These are phyloP conservation scores for Crossocerus cetratus DNA, from an alignment of 2,888 invertebrate species.

Conservation along the genomic window DNA sequence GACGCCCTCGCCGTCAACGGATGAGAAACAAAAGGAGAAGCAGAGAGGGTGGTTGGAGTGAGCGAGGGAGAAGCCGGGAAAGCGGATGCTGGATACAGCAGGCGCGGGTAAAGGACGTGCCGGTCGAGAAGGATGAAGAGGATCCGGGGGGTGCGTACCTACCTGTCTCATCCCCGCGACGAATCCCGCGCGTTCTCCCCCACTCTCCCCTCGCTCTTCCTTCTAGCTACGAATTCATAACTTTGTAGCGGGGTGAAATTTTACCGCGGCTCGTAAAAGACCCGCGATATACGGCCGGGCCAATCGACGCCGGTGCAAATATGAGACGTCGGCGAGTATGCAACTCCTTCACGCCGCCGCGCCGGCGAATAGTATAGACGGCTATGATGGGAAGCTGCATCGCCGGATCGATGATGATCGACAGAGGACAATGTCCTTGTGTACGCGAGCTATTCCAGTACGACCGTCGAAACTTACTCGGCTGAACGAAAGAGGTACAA, in stretches of 20 bases:
- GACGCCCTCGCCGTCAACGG: constrained; percentile 23
- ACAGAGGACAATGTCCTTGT: too few relatives aligned
- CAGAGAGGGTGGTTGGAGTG: neutral
- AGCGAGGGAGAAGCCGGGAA: neutral
- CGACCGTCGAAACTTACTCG: too few relatives aligned
- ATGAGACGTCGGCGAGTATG: constrained; percentile 28
- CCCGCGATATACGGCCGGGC: constrained; percentile 40
- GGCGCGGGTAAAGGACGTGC: constrained; percentile 14
- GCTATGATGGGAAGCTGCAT: constrained; percentile 30
- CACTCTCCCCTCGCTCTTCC: too few relatives aligned
- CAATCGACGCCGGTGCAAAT: constrained; percentile 53
- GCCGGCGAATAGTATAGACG: constrained; percentile 32
- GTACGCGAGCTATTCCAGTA: too few relatives aligned
- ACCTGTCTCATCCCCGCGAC: constrained; percentile 8
- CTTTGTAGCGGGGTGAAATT: constrained; percentile 63
- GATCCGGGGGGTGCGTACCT: constrained; percentile 8
- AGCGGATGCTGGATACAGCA: constrained; percentile 15
- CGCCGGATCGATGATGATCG: constrained; percentile 40
- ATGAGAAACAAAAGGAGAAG: constrained; percentile 34
- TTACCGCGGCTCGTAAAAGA: constrained; percentile 61
- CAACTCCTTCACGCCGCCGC: constrained; percentile 15
- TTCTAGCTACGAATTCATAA: constrained; percentile 60
- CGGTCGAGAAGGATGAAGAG: constrained; percentile 18
- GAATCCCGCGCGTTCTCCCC: constrained; percentile 13
- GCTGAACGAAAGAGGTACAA: too few relatives aligned